Evolutionary conservation across 2,797 vertebrate genomes (phyloP), one percentile per base, ranked within the genome.

Genomic region (Sebastes wilsoni): DNA sequence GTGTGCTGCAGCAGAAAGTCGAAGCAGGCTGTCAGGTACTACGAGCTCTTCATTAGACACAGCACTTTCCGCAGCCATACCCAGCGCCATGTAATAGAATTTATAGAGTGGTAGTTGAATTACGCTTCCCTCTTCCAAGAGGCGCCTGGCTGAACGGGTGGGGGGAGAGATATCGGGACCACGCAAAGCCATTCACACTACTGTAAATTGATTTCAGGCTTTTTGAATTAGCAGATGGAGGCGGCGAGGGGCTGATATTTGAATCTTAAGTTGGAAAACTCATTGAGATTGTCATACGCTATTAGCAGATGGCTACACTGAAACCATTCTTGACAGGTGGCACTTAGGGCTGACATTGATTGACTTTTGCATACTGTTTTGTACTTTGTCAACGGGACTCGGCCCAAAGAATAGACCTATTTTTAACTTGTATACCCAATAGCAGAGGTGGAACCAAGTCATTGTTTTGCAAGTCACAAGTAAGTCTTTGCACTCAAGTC

Each of bases 21-120:
- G 9, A 67, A 79, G 85, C 81, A 16, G 82, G 66, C 83, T 87
- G 85, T 88, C 88, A 85, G 87, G 54, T 85, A 66, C 75, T 61
- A 62, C 69, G 9, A 86, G 71, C 90, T 91, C 88, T 93, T 92
- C 86, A 94, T 93, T 92, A 91, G 87, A 82, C 62, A 77, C 88
- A 87, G 78, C 83, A 74, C 88, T 88, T 89, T 64, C 87, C 78
- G 74, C 82, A 85, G 85, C 81, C 82, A 81, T 87, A 83, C 82
- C 90, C 77, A 27, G 84, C 82, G 60, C 85, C 79, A 86, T 87
- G 83, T 90, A 92, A 93, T 92, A 81, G 84, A 87, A 91, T 93
- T 93, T 86, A 88, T 85, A 82, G 88, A 90, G 88, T 90, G 86
- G 78, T 88, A 86, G 89, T 90, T 91, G 92, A 93, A 91, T 93